phyloP scores from a whole-genome alignment of 2,113 vertebrate genomes.

The Neotragus pygmaeus region DNA sequence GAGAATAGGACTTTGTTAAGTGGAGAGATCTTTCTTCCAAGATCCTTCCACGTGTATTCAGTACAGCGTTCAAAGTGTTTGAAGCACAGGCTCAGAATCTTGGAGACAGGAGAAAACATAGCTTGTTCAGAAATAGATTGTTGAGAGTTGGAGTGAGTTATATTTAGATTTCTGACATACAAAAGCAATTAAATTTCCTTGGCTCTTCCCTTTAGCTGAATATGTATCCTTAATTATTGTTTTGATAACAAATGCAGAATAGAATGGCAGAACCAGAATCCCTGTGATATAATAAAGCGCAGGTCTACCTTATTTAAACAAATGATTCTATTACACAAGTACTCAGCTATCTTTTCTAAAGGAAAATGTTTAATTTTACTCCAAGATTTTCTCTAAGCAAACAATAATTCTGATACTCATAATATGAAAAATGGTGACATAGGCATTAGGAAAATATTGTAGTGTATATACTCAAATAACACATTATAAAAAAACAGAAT shows the following conservation, averaged over 20 bases:
- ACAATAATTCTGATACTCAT: background rate
- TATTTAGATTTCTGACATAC: background rate
- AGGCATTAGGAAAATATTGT: background rate
- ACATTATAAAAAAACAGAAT: conserved; percentile 8
- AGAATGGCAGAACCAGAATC: background rate
- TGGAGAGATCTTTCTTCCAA: background rate
- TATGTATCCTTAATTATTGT: background rate
- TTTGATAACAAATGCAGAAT: background rate
- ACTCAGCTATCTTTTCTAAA: conserved; percentile 33
- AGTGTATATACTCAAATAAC: conserved; percentile 16
- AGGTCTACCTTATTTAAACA: background rate
- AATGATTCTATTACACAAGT: background rate
- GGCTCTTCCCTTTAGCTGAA: background rate
- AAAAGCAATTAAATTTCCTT: background rate
- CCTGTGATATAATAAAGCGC: background rate
- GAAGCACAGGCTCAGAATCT: background rate
- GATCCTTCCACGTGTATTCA: background rate
- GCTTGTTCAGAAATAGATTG: background rate
- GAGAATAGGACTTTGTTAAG: background rate
- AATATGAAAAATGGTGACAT: background rate
- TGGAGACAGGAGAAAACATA: background rate
- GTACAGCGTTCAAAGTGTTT: background rate
- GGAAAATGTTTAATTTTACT: conserved; percentile 49
- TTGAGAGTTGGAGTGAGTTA: background rate
- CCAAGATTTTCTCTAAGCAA: background rate